A percentile compares a stretch with the other conserved stretches of the same genome.
Evolutionary conservation across 1,140 invertebrate species (phyloP).

Genomic region (Psilanteris sp.): DNA sequence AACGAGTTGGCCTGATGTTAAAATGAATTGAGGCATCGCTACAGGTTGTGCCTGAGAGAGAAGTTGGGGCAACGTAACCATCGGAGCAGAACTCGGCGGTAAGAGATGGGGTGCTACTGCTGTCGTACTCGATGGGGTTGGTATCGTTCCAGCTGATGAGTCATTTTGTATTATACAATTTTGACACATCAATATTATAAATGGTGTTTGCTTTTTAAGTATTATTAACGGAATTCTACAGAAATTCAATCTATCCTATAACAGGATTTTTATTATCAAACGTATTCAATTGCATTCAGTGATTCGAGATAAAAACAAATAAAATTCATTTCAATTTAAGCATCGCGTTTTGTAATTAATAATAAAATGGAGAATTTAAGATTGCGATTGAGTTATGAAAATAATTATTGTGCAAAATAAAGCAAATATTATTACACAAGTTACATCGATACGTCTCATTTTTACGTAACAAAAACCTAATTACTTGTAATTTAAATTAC

Average conservation of each 20-base stretch:
- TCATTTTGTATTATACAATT: constrained; percentile 60
- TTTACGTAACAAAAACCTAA: too few species aligned
- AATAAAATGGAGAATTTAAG: too few species aligned
- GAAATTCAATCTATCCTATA: constrained; percentile 6
- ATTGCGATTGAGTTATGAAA: too few species aligned
- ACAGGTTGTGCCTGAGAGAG: constrained; percentile 84
- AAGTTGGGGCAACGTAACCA: constrained; percentile 80
- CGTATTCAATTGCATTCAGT: background rate
- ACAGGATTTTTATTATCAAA: background rate
- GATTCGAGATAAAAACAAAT: background rate
- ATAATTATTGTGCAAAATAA: too few species aligned
- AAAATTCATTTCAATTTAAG: background rate
- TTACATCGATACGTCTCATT: too few species aligned
- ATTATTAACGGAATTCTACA: constrained; percentile 5
- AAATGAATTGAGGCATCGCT: constrained; percentile 92
- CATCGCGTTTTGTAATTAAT: too few species aligned
- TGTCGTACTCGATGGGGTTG: constrained; percentile 78
- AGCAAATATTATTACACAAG: too few species aligned
- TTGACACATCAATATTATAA: constrained; percentile 39
- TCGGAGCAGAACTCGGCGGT: constrained; percentile 76
- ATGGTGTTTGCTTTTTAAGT: constrained; percentile 17
- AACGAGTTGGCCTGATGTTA: constrained; percentile 93
- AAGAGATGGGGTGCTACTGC: constrained; percentile 74
- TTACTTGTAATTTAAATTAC: too few species aligned
- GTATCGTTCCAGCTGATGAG: constrained; percentile 75